Conservation (phyloP, 2,113 vertebrate species). For the Amazona guildingii region DNA sequence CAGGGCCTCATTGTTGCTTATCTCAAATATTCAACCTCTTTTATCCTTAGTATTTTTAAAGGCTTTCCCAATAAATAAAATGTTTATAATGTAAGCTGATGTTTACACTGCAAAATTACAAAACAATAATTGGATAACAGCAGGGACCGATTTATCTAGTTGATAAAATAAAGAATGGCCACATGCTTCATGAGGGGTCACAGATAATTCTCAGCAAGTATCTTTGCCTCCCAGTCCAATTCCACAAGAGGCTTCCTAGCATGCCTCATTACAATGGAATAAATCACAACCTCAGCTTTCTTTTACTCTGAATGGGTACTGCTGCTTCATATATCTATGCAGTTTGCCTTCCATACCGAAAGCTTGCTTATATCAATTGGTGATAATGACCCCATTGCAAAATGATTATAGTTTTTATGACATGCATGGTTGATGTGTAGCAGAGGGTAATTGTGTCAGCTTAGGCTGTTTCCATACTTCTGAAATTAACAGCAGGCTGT, state of each 20-base stretch:
- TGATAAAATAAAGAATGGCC: not conserved
- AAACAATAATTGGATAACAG: not conserved
- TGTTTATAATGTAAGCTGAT: not conserved
- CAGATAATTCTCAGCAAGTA: not conserved
- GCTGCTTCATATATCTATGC: not conserved
- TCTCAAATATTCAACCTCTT: not conserved
- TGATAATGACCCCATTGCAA: not conserved
- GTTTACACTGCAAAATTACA: not conserved
- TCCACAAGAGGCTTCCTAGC: not conserved
- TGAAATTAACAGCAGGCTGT: not conserved
- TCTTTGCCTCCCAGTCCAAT: not conserved
- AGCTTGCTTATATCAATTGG: not conserved
- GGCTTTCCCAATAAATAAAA: not conserved
- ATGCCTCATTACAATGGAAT: not conserved
- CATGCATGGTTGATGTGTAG: not conserved
- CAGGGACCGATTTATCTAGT: not conserved
- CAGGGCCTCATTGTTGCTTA: not conserved
- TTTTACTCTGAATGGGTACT: not conserved
- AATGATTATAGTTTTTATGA: not conserved
- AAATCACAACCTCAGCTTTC: not conserved
- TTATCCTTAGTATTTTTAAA: not conserved
- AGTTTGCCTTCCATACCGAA: not conserved
- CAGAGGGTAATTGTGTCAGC: not conserved
- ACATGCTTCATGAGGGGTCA: not conserved
- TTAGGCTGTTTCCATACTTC: not conserved